Evolutionary conservation across 1,140 invertebrate species (phyloP).

Genomic region (Carposina sasakii): DNA sequence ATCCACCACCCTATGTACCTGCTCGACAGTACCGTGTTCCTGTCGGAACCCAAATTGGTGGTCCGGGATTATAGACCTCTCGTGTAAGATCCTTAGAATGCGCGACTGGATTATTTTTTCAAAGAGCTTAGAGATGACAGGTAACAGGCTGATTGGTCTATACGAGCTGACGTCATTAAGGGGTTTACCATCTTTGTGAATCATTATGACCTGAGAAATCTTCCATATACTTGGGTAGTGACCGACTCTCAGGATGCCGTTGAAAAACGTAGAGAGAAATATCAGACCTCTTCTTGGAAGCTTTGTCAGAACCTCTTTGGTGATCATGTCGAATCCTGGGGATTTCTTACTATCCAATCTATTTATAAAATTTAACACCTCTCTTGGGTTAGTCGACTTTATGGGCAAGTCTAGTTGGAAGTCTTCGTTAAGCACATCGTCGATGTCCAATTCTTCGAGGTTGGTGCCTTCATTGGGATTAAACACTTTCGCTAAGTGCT

Average conservation of each 20-base stretch:
- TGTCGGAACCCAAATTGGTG: slow-evolving; percentile 47
- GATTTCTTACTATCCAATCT: no score
- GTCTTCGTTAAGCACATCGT: slow-evolving; percentile 7
- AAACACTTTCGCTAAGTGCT: slow-evolving; percentile 12
- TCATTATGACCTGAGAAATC: slow-evolving; percentile 24
- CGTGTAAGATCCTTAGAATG: slow-evolving; percentile 31
- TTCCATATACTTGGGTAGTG: slow-evolving; percentile 43
- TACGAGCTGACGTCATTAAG: slow-evolving; percentile 22
- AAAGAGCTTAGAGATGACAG: slow-evolving; percentile 30
- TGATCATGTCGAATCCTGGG: slow-evolving; percentile 21
- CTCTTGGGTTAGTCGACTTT: background rate
- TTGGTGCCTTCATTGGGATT: slow-evolving; percentile 6
- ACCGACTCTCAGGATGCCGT: slow-evolving; percentile 19
- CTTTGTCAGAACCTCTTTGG: slow-evolving; percentile 10
- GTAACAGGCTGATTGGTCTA: slow-evolving; percentile 43
- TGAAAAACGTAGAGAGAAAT: slow-evolving; percentile 10
- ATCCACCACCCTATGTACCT: slow-evolving; percentile 25
- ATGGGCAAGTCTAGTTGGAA: slow-evolving; percentile 7
- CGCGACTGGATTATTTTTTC: no score
- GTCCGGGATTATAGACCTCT: slow-evolving; percentile 8
- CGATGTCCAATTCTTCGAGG: slow-evolving; percentile 1
- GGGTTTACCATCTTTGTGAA: slow-evolving; percentile 37
- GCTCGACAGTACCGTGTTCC: slow-evolving; percentile 31
- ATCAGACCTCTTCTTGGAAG: slow-evolving; percentile 14
- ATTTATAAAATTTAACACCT: no score